Evolutionary conservation across 2,113 vertebrate genomes (phyloP), one percentile per base, ranked within the genome.

Genomic region (Sylvicapra grimmia): DNA sequence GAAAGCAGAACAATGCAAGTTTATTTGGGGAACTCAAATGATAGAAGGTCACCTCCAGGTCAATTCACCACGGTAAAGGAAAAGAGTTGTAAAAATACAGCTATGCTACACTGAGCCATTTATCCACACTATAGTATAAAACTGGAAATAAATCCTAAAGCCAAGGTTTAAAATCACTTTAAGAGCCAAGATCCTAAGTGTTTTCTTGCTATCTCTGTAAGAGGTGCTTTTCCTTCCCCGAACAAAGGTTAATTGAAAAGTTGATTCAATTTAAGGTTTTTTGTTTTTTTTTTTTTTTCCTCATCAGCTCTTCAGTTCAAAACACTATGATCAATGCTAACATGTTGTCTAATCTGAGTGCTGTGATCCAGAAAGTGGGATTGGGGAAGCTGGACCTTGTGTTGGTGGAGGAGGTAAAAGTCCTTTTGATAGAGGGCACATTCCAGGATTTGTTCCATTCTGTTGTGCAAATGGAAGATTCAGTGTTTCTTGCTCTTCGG

Each of bases 391-490:
- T 61, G 99, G 99, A 56, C 99, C 99, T 96, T 99, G 99, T 99
- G 99, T 99, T 88, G 99, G 98, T 5, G 99, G 99, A 72, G 99
- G 99, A 4, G 99, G 99, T 59, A 97, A 98, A 0, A 99, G 99
- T 23, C 99, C 99, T 97, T 99, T 98, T 0, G 99, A 99, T 93
- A 99, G 99, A 0, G 99, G 99, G 99, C 99, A 99, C 96, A 99
- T 99, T 40, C 99, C 99, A 23, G 99, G 99, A 98, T 99, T 99
- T 97, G 99, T 99, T 72, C 99, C 99, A 90, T 99, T 99, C 0
- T 99, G 99, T 98, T 99, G 99, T 98, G 96, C 99, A 96, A 99
- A 99, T 1, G 99, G 99, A 96, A 99, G 99, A 95, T 99, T 99
- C 6, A 99, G 99, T 92, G 99, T 99, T 98, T 99, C 99, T 98